Base-by-base conservation (phyloP, 2,888 invertebrate species). In the Clitarchus hookeri region DNA sequence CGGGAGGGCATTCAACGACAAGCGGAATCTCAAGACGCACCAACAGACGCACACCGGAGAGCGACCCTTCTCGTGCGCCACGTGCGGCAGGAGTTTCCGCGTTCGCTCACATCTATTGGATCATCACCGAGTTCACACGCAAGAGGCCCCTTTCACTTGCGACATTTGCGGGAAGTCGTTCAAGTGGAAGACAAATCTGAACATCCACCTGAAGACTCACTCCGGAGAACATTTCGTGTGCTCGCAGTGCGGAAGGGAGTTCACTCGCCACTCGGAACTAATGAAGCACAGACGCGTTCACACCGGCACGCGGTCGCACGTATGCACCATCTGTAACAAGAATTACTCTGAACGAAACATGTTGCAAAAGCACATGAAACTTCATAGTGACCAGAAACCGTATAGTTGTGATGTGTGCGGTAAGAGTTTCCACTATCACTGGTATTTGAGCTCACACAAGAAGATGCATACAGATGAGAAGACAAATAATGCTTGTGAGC, bases 11-110 rank as follows among this genome's bases (percentile, higher is more conserved):
- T 92, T 92, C 87, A 89, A 91, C 6, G 91, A 91, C 88, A 91
- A 91, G 88, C 89, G 91, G n/a, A 92, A 92, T 87, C 88, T 92
- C 53, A 90, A 90, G 27, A 90, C 91, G 6, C 92, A 92, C 86
- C 89, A 89, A 83, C 87, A 90, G 26, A 90, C 90, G 6, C 92
- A 92, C 88, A 90, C 90, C 0, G 89, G 90, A 11, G 90, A 89
- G 44, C 90, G 90, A 77, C 88, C 88, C 8, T 88, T 86, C 48
- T 44, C 84, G 16, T 91, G 91, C 87, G 87, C 87, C n/a, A 88
- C 90, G 79, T 91, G 91, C 86, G 90, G 89, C 12, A 90, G 90
- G 84, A 88, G 88, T 36, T 91, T 91, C 84, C 90, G 91, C 84
- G 90, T 91, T 0, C 90, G 90, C 80, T 90, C 90, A 78, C 90